Evolutionary conservation across 1,140 invertebrate species (phyloP), one percentile per base, ranked within the genome.

Genomic region (Dreissena polymorpha): DNA sequence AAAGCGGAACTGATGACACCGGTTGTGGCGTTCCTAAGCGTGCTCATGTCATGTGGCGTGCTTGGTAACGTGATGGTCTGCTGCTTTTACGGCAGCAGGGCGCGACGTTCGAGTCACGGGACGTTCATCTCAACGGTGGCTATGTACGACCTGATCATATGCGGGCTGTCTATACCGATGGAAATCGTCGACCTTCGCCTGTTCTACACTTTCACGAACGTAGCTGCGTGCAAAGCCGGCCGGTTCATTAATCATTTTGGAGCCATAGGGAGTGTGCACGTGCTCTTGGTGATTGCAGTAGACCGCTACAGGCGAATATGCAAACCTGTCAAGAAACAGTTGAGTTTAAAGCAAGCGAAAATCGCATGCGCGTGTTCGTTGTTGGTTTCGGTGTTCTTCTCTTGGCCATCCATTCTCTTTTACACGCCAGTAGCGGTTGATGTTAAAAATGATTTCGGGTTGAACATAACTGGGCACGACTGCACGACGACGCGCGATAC

Each of bases 281-380:
- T 72, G 27, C 82, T 88, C n/a, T 18, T 87, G 3, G 74, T 72
- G 3, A 86, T 89, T 23, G 81, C 85, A 0, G 60, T 86, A 13
- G 89, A 89, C 67, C 67, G 89, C 16, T 86, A 85, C 77, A 55
- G 84, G 13, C 73, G 85, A 13, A 88, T 89, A 50, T 89, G 87
- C 64, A 51, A 53, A 16, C 88, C 88, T 0, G 72, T 86, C 18
- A 83, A 78, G 49, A 67, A 79, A 23, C 83, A 89, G 39, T 53
- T 86, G 13, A 68, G 50, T 18, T 5, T 75, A 13, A 23, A 39
- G 25, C 55, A 75, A 57, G 84, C 73, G 10, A 76, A 77, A 53
- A 70, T 83, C 21, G 72, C 81, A 10, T 69, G 72, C 65, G 73
- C 13, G n/a, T 27, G 75, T 23, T 69, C 73, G 12, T 49, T 71